Conservation (phyloP, 2,888 invertebrate species). For the Rhyacophila evoluta region DNA sequence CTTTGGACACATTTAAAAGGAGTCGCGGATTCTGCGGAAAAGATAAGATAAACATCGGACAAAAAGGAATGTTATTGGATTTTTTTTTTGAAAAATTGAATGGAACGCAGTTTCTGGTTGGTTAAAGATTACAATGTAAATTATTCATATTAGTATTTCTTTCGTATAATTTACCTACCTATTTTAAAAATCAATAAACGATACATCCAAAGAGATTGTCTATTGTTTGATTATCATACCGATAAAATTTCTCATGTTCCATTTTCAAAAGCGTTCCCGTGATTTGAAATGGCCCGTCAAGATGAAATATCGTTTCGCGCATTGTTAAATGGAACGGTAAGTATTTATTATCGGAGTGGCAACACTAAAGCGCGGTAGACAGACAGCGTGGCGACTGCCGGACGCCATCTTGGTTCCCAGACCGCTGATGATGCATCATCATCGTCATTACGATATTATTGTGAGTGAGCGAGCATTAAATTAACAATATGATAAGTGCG, state of each 20-base stretch:
- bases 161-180: too few relatives aligned
- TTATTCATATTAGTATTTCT: too few relatives aligned
- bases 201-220: not conserved
- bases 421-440: slow-evolving; percentile 44
- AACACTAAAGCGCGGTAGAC: slow-evolving; percentile 4
- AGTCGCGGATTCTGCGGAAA: too few relatives aligned
- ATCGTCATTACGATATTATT: not conserved
- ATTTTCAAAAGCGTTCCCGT: not conserved
- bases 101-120: too few relatives aligned
- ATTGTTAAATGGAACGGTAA: not conserved
- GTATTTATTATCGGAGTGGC: not conserved
- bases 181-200: too few relatives aligned
- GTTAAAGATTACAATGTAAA: too few relatives aligned
- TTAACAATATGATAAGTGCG: slow-evolving; percentile 46
- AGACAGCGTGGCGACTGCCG: slow-evolving; percentile 30
- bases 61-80: too few relatives aligned
- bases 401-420: slow-evolving; percentile 36
- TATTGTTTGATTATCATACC: not conserved
- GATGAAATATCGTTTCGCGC: slow-evolving; percentile 17
- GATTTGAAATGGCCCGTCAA: not conserved
- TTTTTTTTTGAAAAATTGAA: too few relatives aligned
- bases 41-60: too few relatives aligned
- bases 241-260: not conserved
- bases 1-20: too few relatives aligned
- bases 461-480: slow-evolving; percentile 40